Evolutionary conservation across 1,140 invertebrate species (phyloP).

Genomic region (Caenorhabditis inopinata): DNA sequence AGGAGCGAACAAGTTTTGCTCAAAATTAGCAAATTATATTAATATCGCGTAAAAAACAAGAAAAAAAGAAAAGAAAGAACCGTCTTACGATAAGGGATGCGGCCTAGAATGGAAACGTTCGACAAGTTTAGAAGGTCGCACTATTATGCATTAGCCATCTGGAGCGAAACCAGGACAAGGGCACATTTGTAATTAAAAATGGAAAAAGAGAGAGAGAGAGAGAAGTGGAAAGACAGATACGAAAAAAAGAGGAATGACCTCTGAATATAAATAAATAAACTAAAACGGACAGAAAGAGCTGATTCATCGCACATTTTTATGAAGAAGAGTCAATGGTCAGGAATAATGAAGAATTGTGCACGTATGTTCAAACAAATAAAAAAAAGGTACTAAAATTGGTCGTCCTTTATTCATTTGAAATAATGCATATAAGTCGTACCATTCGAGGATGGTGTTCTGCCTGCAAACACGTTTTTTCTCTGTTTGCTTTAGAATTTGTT

Average conservation of each 20-base stretch:
- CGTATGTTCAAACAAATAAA: neutral
- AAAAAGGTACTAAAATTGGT: neutral
- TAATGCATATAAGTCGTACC: neutral
- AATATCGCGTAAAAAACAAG: too few species aligned
- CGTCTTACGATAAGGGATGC: too few species aligned
- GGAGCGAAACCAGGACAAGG: slow-evolving; percentile 5
- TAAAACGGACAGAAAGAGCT: neutral
- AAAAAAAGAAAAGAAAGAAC: too few species aligned
- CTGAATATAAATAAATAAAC: slow-evolving; percentile 20
- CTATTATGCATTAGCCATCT: neutral
- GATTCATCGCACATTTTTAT: neutral
- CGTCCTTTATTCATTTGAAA: neutral
- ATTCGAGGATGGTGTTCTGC: neutral
- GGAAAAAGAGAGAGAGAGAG: too few species aligned
- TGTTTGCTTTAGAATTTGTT: slow-evolving; percentile 19
- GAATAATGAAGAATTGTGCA: neutral
- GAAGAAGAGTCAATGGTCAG: neutral
- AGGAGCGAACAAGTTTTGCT: too few species aligned
- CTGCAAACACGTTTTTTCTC: neutral
- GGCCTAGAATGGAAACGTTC: too few species aligned
- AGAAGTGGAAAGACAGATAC: neutral
- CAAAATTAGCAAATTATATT: too few species aligned
- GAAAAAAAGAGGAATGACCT: neutral
- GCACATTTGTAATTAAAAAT: slow-evolving; percentile 24
- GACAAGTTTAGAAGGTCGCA: neutral